Conservation (phyloP, 1,140 invertebrate genomes). For the Marisa cornuarietis region DNA sequence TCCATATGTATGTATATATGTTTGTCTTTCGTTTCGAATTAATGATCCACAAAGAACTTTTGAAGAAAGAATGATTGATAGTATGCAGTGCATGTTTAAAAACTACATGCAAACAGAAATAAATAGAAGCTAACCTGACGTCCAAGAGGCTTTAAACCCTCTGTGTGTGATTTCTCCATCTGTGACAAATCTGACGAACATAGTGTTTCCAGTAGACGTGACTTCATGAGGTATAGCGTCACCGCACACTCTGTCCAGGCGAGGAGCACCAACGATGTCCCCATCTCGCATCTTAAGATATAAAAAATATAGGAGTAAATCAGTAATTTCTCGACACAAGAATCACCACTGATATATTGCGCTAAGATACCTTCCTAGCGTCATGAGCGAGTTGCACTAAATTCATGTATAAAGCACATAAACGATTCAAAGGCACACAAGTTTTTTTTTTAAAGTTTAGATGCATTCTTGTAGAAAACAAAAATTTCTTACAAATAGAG, state of each 20-base stretch:
- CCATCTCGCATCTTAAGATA: constrained; percentile 6
- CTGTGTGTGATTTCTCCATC: not conserved
- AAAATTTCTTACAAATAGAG: too few species aligned
- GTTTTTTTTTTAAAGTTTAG: too few species aligned
- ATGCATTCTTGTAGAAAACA: too few species aligned
- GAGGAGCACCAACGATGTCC: not conserved
- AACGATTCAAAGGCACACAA: too few species aligned
- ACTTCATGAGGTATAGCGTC: not conserved
- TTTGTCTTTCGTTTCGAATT: too few species aligned
- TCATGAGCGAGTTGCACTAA: too few species aligned
- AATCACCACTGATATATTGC: not conserved
- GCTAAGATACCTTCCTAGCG: too few species aligned
- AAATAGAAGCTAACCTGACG: not conserved
- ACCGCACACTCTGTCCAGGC: not conserved
- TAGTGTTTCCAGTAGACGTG: not conserved
- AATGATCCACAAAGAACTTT: too few species aligned
- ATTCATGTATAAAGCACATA: too few species aligned
- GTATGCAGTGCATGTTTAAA: too few species aligned
- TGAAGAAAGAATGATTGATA: too few species aligned
- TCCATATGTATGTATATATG: not conserved
- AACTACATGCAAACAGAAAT: too few species aligned
- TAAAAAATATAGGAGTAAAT: not conserved
- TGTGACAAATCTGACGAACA: not conserved
- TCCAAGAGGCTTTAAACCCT: not conserved
- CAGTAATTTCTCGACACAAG: not conserved